Conservation (phyloP, 2,888 invertebrate genomes). For the Petrolisthes cinctipes region DNA sequence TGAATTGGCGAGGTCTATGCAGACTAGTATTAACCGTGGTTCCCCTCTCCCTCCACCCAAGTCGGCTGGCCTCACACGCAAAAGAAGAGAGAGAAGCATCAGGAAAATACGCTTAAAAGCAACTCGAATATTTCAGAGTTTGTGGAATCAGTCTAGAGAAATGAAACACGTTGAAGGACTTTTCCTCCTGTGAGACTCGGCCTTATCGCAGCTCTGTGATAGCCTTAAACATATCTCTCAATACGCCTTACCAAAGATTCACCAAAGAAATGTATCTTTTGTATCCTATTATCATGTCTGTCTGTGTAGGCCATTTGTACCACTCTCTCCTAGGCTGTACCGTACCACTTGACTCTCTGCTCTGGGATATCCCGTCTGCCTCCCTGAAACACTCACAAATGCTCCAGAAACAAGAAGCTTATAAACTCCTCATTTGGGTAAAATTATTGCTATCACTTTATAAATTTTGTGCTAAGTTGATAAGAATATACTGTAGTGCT, state of each 20-base stretch:
- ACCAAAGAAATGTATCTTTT: slow-evolving; percentile 62
- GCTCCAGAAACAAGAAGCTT: too few relatives aligned
- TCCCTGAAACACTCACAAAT: neutral
- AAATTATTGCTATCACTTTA: too few relatives aligned
- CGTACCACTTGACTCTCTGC: neutral
- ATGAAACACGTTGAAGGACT: slow-evolving; percentile 42
- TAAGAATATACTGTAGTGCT: too few relatives aligned
- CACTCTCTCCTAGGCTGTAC: slow-evolving; percentile 5
- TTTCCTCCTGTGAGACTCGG: slow-evolving; percentile 56
- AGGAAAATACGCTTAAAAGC: slow-evolving; percentile 7
- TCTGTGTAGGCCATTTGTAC: neutral
- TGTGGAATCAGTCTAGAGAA: slow-evolving; percentile 19
- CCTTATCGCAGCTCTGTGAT: slow-evolving; percentile 60
- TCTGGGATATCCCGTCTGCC: neutral
- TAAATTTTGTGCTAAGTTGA: too few relatives aligned
- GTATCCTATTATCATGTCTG: slow-evolving; percentile 39
- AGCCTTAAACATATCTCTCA: slow-evolving; percentile 59
- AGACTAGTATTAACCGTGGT: slow-evolving; percentile 15
- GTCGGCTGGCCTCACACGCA: slow-evolving; percentile 38
- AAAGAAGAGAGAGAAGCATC: neutral
- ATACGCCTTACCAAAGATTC: slow-evolving; percentile 59
- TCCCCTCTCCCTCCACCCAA: slow-evolving; percentile 8
- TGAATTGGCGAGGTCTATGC: slow-evolving; percentile 36
- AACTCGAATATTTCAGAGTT: slow-evolving; percentile 18
- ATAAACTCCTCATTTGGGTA: too few relatives aligned